Evolutionary conservation across 2,113 vertebrate species (phyloP).

Genomic region (Alectura lathami): DNA sequence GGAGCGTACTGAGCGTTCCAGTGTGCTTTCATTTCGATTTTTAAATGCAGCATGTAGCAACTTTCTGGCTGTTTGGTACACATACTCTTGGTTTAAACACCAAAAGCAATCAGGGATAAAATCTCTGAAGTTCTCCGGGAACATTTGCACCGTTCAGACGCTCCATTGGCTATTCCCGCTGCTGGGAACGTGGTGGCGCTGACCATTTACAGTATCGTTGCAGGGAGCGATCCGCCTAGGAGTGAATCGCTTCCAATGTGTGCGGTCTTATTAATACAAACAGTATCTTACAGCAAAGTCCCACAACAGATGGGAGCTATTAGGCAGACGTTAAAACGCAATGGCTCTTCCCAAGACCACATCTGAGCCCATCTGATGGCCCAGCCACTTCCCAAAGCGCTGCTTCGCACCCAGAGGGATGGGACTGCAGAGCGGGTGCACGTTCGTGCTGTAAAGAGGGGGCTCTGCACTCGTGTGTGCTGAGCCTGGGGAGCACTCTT

Average conservation of each 20-base stretch:
- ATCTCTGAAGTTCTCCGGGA: background rate
- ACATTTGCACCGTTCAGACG: background rate
- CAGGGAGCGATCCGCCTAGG: constrained; percentile 26
- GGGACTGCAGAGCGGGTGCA: rapidly evolving
- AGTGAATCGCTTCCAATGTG: constrained; percentile 4
- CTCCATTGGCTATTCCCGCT: constrained; percentile 8
- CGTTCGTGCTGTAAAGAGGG: background rate
- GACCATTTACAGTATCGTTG: constrained; percentile 64
- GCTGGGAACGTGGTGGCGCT: constrained; percentile 15
- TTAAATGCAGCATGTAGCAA: background rate
- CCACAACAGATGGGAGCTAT: constrained; percentile 14
- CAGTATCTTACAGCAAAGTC: background rate
- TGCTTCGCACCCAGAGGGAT: background rate
- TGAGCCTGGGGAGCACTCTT: background rate
- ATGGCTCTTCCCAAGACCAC: background rate
- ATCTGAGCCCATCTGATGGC: background rate
- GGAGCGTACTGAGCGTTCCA: rapidly evolving
- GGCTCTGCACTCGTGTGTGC: no score
- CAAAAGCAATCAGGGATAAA: background rate
- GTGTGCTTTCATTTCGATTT: background rate
- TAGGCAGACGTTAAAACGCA: constrained; percentile 1
- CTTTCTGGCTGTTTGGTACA: background rate
- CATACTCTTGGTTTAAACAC: background rate
- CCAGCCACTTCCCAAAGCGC: background rate
- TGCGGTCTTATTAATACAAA: constrained; percentile 49